A percentile compares a stretch with the other conserved stretches of the same genome.
Conservation (phyloP, 64 coral and sea anemone species). For the Platygyra sinensis region DNA sequence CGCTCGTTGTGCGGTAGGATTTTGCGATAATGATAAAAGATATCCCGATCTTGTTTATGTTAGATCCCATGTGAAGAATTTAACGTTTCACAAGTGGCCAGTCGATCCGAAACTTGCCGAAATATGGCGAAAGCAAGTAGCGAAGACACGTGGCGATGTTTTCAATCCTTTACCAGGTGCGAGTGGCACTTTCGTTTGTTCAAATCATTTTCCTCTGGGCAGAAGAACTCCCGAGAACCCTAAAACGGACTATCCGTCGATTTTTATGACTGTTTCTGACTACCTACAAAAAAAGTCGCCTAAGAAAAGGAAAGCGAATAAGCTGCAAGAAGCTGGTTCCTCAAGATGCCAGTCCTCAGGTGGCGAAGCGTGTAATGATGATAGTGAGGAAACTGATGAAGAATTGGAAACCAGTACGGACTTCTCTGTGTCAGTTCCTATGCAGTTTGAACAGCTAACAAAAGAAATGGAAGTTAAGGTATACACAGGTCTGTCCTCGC, state of each 20-base stretch:
- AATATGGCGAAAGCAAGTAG: conserved; percentile 60
- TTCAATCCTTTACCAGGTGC: conserved; percentile 32
- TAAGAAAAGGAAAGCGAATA: conserved; percentile 44
- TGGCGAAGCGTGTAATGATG: neutral
- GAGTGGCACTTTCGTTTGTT: too few species aligned
- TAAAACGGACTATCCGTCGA: too few species aligned
- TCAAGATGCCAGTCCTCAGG: neutral
- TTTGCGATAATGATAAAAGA: too few species aligned
- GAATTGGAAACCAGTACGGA: neutral
- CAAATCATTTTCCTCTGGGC: too few species aligned
- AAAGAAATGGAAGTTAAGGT: conserved; percentile 44
- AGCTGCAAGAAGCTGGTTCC: neutral
- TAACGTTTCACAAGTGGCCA: conserved; percentile 38
- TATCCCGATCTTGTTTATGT: too few species aligned
- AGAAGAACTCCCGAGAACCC: too few species aligned
- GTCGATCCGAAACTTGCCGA: conserved; percentile 19
- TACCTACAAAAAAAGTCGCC: neutral
- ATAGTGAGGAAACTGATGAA: conserved; percentile 5
- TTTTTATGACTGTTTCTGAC: conserved; percentile 32
- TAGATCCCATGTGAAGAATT: neutral
- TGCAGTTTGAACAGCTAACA: conserved; percentile 69
- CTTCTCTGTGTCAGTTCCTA: conserved; percentile 19
- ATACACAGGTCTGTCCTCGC: conserved; percentile 63
- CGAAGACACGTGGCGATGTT: conserved; percentile 17
- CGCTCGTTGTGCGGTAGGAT: too few species aligned